Conservation (phyloP, 2,888 invertebrate species). For the Phanerotoma sp. region DNA sequence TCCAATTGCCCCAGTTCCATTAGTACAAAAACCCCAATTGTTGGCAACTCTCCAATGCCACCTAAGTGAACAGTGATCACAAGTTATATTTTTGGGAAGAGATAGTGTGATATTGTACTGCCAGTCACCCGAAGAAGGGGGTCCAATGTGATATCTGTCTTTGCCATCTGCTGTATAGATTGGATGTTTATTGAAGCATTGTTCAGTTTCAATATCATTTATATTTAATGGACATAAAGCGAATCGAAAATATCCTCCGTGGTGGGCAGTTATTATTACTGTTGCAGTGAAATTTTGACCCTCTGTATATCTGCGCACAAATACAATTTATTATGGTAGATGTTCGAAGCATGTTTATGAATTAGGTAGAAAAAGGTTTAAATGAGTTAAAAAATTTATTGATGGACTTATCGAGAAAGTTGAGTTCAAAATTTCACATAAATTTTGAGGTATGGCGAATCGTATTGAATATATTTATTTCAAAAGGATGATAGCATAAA, state of each 20-base stretch:
- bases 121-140: too few relatives aligned
- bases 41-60: conserved; percentile 63
- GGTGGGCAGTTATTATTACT: conserved; percentile 59
- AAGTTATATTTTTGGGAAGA: conserved; percentile 58
- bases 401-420: too few relatives aligned
- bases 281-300: conserved; percentile 47
- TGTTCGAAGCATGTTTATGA: too few relatives aligned
- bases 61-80: conserved; percentile 61
- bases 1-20: conserved; percentile 54
- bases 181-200: conserved; percentile 58
- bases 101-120: conserved; percentile 32
- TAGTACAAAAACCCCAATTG: conserved; percentile 59
- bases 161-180: conserved; percentile 52
- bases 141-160: conserved; percentile 40
- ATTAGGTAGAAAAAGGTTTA: too few relatives aligned
- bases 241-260: conserved; percentile 59
- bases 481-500: too few relatives aligned
- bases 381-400: too few relatives aligned
- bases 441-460: too few relatives aligned
- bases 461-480: too few relatives aligned
- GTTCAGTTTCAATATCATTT: conserved; percentile 56
- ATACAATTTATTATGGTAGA: too few relatives aligned
- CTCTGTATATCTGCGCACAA: conserved; percentile 31
- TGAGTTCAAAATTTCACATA: too few relatives aligned
- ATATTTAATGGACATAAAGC: conserved; percentile 57